A percentile compares a stretch with the other conserved stretches of the same genome.
Conservation (phyloP, 2,888 invertebrate species). For the Drosophila lutescens region DNA sequence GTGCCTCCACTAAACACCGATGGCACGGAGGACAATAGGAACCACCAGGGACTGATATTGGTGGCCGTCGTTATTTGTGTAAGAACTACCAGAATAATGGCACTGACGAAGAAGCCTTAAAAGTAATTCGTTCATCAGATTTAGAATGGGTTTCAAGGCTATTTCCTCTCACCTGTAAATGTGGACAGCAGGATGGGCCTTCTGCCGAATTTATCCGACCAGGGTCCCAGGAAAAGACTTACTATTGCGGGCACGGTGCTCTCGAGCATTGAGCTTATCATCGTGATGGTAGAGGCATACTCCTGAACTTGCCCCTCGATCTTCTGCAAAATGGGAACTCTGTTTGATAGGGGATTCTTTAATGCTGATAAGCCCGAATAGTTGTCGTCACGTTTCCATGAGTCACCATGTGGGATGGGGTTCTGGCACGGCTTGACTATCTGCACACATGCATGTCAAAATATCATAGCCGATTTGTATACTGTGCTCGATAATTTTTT, state of each 20-base stretch:
- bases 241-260: slow-evolving; percentile 88
- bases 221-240: slow-evolving; percentile 90
- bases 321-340: slow-evolving; percentile 61
- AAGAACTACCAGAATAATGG: slow-evolving; percentile 68
- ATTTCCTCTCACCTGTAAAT: slow-evolving; percentile 73
- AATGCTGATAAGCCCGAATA: slow-evolving; percentile 5
- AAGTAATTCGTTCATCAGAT: background rate
- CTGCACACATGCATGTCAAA: slow-evolving; percentile 7
- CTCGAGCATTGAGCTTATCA: slow-evolving; percentile 87
- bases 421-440: slow-evolving; percentile 11
- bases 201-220: slow-evolving; percentile 92
- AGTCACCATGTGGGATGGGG: slow-evolving; percentile 10
- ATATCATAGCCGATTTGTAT: slow-evolving; percentile 26
- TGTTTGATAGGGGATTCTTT: slow-evolving; percentile 11
- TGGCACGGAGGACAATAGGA: slow-evolving; percentile 86
- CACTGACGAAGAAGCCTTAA: slow-evolving; percentile 80
- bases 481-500: slow-evolving; percentile 18
- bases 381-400: slow-evolving; percentile 17
- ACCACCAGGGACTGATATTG: slow-evolving; percentile 83
- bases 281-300: slow-evolving; percentile 87
- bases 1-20: slow-evolving; percentile 87
- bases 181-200: slow-evolving; percentile 89
- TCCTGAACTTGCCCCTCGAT: slow-evolving; percentile 87
- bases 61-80: slow-evolving; percentile 65
- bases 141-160: too few relatives aligned